These are phyloP conservation scores for Halcyon leucocephala DNA, from an alignment of 2,797 vertebrate genomes.

Conservation along the genomic window DNA sequence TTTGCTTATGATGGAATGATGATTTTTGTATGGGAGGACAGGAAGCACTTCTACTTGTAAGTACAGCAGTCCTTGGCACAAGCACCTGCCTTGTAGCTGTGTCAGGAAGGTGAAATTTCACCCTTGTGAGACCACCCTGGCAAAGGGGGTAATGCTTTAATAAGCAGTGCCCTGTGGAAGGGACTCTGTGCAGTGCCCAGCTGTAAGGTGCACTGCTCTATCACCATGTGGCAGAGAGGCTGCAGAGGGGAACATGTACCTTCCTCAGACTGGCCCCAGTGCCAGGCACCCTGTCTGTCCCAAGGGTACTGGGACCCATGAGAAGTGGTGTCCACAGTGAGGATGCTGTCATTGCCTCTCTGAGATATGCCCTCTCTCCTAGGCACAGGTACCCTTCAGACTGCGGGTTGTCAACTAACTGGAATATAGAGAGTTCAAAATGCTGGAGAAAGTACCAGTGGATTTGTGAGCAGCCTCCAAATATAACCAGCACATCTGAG, in stretches of 20 bases:
- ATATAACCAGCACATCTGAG: accelerated
- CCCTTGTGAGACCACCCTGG: too few relatives aligned
- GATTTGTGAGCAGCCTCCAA: not conserved
- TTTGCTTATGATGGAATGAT: accelerated
- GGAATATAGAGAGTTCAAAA: accelerated
- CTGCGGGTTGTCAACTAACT: accelerated
- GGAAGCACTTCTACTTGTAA: accelerated
- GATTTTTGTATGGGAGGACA: accelerated
- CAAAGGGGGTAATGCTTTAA: not conserved
- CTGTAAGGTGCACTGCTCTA: accelerated
- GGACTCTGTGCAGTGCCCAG: not conserved
- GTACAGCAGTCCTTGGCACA: not conserved
- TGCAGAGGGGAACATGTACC: accelerated
- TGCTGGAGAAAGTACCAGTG: accelerated
- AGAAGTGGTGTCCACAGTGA: not conserved
- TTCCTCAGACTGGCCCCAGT: not conserved
- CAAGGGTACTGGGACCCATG: not conserved
- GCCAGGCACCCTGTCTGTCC: not conserved
- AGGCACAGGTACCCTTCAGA: accelerated
- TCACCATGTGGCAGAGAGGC: not conserved
- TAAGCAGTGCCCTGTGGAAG: not conserved
- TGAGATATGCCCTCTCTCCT: not conserved
- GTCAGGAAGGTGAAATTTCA: accelerated
- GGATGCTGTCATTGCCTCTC: not conserved
- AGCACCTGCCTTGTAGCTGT: not conserved